Base-by-base conservation (phyloP, 2,888 invertebrate genomes). In the Seira sanloemensis region DNA sequence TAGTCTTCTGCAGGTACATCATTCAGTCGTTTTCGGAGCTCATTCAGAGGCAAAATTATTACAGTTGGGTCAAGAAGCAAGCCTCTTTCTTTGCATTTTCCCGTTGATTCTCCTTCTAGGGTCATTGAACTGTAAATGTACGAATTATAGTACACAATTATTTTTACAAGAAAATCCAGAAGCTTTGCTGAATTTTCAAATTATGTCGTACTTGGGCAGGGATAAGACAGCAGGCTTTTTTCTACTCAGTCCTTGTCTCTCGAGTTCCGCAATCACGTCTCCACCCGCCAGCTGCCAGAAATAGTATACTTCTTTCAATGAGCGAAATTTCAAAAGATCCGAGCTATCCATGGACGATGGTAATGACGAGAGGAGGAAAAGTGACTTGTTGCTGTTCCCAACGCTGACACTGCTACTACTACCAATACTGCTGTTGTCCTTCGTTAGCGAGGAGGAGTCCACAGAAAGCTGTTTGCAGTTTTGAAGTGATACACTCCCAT, bases 251-350 rank as follows among this genome's bases (percentile, higher is more conserved):
- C 97, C 97, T 91, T 97, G 97, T 90, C 96, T 97, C 90, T 96
- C 97, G 37, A 99, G 92, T 91, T 97, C 97, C 0, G 95, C 93
- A 86, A 96, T 95, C 76, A 98, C 95, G 92, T 98, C 98, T 0
- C 98, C 98, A 0, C 99, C 99, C 19, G 98, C 97, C 79, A 99
- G 91, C 91, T 97, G 96, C 99, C 99, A 99, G 92, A 98, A 94
- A 91, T 97, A 96, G 91, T 98, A 99, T 25, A 98, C 93, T 90
- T 97, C 96, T 86, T 95, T 94, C 87, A 98, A 92, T 12, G 94
- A 93, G 77, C 93, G 80, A 37, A 67, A 78, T 23, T 82, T 77
- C 9, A 88, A 73, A 16, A 86, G 75, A 18, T 75, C 76, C 4
- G 84, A 84, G 2, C 78, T 74, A 18, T 84, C 76, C 18, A 58